These are phyloP conservation scores for Parnassius apollo DNA, from an alignment of 2,888 invertebrate genomes.

Conservation along the genomic window DNA sequence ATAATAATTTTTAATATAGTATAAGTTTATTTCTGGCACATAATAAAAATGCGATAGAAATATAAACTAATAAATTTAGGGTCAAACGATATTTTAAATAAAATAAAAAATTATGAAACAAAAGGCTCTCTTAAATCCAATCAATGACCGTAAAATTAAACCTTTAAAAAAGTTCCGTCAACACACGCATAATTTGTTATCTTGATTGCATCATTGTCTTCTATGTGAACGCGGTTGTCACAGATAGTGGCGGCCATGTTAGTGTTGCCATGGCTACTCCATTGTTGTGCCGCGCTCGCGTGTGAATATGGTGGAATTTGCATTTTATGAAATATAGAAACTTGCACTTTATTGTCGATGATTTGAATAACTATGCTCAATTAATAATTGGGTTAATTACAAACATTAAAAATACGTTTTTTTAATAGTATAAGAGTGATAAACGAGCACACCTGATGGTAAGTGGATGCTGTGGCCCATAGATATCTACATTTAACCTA, in stretches of 20 bases:
- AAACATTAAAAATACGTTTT: too few relatives aligned
- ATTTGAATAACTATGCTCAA: neutral
- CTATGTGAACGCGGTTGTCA: slow-evolving; percentile 44
- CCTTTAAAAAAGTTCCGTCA: slow-evolving; percentile 28
- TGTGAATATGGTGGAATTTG: slow-evolving; percentile 37
- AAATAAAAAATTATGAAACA: neutral
- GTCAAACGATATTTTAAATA: neutral
- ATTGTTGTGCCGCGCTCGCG: slow-evolving; percentile 44
- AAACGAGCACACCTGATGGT: too few relatives aligned
- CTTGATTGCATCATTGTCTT: slow-evolving; percentile 42
- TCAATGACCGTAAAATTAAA: slow-evolving; percentile 30
- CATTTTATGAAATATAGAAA: slow-evolving; percentile 35
- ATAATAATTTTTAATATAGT: too few relatives aligned
- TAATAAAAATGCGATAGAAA: neutral
- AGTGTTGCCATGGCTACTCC: slow-evolving; percentile 45
- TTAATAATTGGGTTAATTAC: too few relatives aligned
- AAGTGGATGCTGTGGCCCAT: too few relatives aligned
- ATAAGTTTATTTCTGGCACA: too few relatives aligned
- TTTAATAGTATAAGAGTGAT: too few relatives aligned
- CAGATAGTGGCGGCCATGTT: slow-evolving; percentile 43
- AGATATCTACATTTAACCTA: too few relatives aligned
- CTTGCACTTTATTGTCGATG: neutral
- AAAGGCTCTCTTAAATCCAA: slow-evolving; percentile 19
- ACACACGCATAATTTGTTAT: slow-evolving; percentile 32
- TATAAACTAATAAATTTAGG: neutral